These are phyloP conservation scores for Pandion haliaetus DNA, from an alignment of 2,113 vertebrate genomes.

Conservation along the genomic window DNA sequence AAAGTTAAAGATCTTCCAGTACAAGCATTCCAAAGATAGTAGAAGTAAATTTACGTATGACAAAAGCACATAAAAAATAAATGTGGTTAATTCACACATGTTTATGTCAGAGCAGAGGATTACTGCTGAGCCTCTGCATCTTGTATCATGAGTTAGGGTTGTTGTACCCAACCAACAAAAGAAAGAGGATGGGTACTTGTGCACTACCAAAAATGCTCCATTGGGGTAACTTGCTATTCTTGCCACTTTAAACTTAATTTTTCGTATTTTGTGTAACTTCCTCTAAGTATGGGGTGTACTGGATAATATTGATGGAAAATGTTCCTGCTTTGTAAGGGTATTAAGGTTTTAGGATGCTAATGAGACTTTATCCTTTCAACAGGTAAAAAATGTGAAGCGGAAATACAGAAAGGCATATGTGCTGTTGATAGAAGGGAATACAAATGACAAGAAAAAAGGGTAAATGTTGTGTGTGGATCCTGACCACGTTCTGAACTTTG, in stretches of 20 bases:
- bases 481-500: fast-evolving
- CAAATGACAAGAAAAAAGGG: slow-evolving; percentile 78
- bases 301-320: fast-evolving
- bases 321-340: too few species aligned
- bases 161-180: neutral
- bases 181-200: neutral
- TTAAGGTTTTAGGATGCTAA: neutral
- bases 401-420: slow-evolving; percentile 84
- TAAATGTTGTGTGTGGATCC: slow-evolving; percentile 15
- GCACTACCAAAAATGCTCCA: neutral
- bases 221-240: neutral
- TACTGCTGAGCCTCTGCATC: fast-evolving
- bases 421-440: slow-evolving; percentile 79
- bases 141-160: too few species aligned
- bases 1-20: neutral
- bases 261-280: neutral
- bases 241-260: neutral
- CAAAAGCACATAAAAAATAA: neutral
- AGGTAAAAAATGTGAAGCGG: slow-evolving; percentile 85
- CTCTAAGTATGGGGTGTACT: neutral
- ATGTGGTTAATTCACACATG: fast-evolving
- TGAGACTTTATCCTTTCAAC: neutral
- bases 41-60: neutral
- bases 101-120: fast-evolving
- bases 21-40: neutral